Base-by-base conservation (phyloP, 2,888 invertebrate species). In the Mesorhabditis sp. region DNA sequence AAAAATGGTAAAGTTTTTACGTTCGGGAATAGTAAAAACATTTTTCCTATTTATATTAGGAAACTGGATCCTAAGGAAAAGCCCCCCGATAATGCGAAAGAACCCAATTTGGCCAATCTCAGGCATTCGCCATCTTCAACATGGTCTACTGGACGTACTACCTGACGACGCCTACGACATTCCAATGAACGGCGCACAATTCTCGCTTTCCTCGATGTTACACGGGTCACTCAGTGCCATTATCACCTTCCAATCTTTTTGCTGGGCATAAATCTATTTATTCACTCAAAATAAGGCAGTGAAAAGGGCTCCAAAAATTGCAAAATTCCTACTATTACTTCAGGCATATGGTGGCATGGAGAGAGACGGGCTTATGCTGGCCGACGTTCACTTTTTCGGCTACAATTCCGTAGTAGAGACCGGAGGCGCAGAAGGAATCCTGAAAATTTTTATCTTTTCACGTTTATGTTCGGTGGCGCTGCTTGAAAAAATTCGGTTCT, bases 41-140 rank as follows among this genome's bases (percentile, higher is more conserved):
- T n/a, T n/a, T n/a, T n/a, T n/a, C n/a, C n/a, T n/a, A n/a, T n/a
- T n/a, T n/a, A n/a, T n/a, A n/a, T n/a, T n/a, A n/a, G n/a, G n/a
- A n/a, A n/a, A n/a, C n/a, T n/a, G n/a, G n/a, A n/a, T n/a, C n/a
- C n/a, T n/a, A n/a, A n/a, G n/a, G n/a, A n/a, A n/a, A n/a, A n/a
- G n/a, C n/a, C n/a, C n/a, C 28, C 28, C 28, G 28, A 2, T 28
- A 28, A 28, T n/a, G 28, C 2, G 28, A 28, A 28, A 28, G 28
- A 28, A 28, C 28, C 28, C 1, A 28, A 68, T 42, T 43, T 43
- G 15, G 6, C 7, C 3, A 4, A 62, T 71, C 78, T 68, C 72
- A 82, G 80, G 74, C 77, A 28, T 82, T 82, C 67, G 82, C 80
- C 4, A 58, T 80, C 4, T 82, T 82, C 77, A 82, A 83, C 66